Conservation (phyloP, 2,888 invertebrate genomes). For the Flexamia atlantica region DNA sequence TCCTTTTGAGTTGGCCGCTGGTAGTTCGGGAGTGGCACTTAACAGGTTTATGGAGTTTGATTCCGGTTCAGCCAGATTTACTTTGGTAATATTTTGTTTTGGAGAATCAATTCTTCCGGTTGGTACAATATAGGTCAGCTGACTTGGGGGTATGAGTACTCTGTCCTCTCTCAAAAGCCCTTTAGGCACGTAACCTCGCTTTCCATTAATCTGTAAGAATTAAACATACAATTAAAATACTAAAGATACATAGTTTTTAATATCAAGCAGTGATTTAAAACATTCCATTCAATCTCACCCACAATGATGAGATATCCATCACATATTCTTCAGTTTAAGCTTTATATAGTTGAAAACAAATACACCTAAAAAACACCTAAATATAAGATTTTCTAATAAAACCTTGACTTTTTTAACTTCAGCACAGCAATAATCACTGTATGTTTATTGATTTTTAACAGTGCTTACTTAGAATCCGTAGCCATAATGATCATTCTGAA, state of each 20-base stretch:
- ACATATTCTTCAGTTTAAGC: too few relatives aligned
- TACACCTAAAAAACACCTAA: too few relatives aligned
- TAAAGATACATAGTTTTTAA: background rate
- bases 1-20: constrained; percentile 50
- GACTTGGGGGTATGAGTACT: constrained; percentile 73
- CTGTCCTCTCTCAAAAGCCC: constrained; percentile 80
- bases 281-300: too few relatives aligned
- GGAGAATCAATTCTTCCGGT: constrained; percentile 6
- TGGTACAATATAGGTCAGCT: constrained; percentile 38
- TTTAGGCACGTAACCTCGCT: constrained; percentile 82
- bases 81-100: constrained; percentile 9
- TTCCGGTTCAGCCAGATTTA: constrained; percentile 1
- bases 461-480: too few relatives aligned
- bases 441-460: too few relatives aligned
- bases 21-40: constrained; percentile 20
- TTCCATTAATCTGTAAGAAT: constrained; percentile 78
- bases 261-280: too few relatives aligned
- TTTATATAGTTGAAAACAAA: too few relatives aligned
- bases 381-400: too few relatives aligned
- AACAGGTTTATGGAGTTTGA: background rate
- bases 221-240: background rate
- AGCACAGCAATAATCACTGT: too few relatives aligned
- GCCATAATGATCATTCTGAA: too few relatives aligned
- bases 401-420: too few relatives aligned
- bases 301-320: too few relatives aligned